Percentiles rank a stretch among this genome's conserved stretches.
phyloP scores from a whole-genome alignment of 1,140 invertebrate genomes.

The Asbolus verrucosus region DNA sequence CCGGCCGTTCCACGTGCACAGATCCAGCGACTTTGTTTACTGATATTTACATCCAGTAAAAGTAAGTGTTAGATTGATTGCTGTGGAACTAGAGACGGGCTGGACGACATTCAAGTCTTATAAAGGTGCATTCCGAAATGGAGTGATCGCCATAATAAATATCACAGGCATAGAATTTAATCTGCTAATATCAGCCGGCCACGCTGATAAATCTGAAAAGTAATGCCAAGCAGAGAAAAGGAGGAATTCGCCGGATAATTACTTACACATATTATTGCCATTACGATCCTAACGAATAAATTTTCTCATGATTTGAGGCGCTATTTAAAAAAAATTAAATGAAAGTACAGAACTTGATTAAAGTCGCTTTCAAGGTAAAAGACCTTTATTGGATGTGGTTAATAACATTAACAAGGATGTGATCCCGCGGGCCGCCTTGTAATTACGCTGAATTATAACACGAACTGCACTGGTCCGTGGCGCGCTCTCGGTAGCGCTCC shows the following conservation, averaged over 20 bases:
- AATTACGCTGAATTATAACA: slow-evolving; percentile 35
- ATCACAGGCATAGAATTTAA: slow-evolving; percentile 16
- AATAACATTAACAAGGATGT: slow-evolving; percentile 37
- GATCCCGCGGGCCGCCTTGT: slow-evolving; percentile 33
- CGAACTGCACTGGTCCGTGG: slow-evolving; percentile 22
- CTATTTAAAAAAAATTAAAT: slow-evolving; percentile 28
- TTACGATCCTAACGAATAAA: slow-evolving; percentile 9
- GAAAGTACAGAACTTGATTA: slow-evolving; percentile 27
- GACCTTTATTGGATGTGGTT: slow-evolving; percentile 35
- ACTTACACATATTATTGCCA: slow-evolving; percentile 22
- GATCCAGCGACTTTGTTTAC: slow-evolving; percentile 34
- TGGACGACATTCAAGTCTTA: slow-evolving; percentile 26
- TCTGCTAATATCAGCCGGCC: slow-evolving; percentile 2
- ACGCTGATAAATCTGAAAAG: slow-evolving; percentile 21
- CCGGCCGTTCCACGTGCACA: slow-evolving; percentile 32
- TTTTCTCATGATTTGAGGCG: slow-evolving; percentile 16
- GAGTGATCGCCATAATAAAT: slow-evolving; percentile 22
- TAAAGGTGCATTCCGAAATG: slow-evolving; percentile 23
- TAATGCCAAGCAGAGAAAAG: slow-evolving; percentile 6
- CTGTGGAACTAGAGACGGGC: slow-evolving; percentile 22
- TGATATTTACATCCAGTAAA: slow-evolving; percentile 34
- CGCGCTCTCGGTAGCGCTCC: slow-evolving; percentile 14
- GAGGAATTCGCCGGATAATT: slow-evolving; percentile 29
- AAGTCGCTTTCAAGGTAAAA: slow-evolving; percentile 36
- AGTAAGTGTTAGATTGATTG: slow-evolving; percentile 31